Evolutionary conservation across 2,113 vertebrate genomes (phyloP).

Genomic region (Rhinolophus ferrumequinum): DNA sequence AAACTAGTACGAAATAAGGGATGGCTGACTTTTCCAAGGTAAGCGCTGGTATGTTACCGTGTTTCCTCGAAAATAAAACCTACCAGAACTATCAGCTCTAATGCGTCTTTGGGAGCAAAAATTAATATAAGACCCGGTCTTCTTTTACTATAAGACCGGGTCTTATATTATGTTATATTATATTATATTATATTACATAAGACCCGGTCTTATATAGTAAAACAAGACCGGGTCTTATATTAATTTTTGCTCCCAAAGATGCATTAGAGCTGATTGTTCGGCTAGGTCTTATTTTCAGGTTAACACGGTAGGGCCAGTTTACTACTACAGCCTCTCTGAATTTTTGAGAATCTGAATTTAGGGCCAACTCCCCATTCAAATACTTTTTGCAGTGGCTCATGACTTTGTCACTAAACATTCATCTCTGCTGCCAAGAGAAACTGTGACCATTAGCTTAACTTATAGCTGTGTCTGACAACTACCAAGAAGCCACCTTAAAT

Average conservation of each 20-base stretch:
- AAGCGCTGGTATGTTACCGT: neutral
- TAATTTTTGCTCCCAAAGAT: no score
- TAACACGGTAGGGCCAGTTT: conserved; percentile 11
- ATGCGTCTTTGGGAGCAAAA: no score
- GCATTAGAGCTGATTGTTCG: no score
- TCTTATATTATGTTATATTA: no score
- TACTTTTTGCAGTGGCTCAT: conserved; percentile 44
- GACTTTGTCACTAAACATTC: conserved; percentile 37
- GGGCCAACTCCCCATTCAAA: neutral
- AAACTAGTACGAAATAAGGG: conserved; percentile 5
- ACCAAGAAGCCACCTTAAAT: conserved; percentile 17
- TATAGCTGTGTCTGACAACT: neutral
- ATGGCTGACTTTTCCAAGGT: conserved; percentile 40
- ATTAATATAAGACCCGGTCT: no score
- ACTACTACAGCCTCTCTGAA: conserved; percentile 25
- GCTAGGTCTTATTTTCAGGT: no score
- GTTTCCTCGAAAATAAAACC: no score
- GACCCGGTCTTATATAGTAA: no score
- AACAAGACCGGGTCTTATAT: no score
- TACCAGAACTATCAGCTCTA: no score
- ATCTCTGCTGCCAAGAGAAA: conserved; percentile 48
- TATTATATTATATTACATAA: no score
- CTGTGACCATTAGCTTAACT: conserved; percentile 1
- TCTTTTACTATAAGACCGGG: no score
- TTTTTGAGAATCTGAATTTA: neutral